Base-by-base conservation (phyloP, 37 sponge, comb jelly and placozoan genomes). In the Aplysina aerophoba region DNA sequence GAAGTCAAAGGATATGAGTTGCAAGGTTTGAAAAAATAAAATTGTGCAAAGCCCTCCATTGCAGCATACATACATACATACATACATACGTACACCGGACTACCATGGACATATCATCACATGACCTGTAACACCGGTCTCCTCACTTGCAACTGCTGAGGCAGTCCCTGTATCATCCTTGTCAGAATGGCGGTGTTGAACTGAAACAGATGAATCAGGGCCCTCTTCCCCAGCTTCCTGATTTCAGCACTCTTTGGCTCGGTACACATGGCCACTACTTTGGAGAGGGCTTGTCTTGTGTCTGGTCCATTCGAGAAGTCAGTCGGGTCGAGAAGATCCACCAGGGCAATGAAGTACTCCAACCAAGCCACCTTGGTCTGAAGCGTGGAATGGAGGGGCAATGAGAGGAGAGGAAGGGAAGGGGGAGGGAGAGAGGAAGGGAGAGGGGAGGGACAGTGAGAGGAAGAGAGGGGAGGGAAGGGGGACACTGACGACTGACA, bases 201-300 rank as follows among this genome's bases (percentile, higher is more conserved):
- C 8, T 93, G 87, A 82, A 93, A 95, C 28, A 95, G 61, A 54
- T 60, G 81, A 1, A 82, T 83, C 34, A 95, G 36, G 38, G 61
- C 87, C 25, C 56, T 85, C 81, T 88, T 87, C 54, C 87, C 85
- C 8, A 56, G 61, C 56, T 81, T 84, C 55, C 94, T 73, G 4
- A 95, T 64, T 58, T 90, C 96, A 1, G 66, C 84, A 81, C 94
- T 95, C 69, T 90, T 90, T 16, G 93, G 93, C 53, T 95, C 96
- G 15, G 81, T 61, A 0, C 89, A 90, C 68, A 88, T 55, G 55
- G 73, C 62, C 28, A 95, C 56, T 0, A 95, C 68, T 36, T 85
- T 92, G 13, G 84, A 28, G 27, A 95, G 31, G 16, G 90, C 91
- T 55, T 87, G 91, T 31, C 91, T 56, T n/a, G 75, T 91, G 1